Conservation (phyloP, 2,797 vertebrate genomes). For the Xyrichtys novacula region DNA sequence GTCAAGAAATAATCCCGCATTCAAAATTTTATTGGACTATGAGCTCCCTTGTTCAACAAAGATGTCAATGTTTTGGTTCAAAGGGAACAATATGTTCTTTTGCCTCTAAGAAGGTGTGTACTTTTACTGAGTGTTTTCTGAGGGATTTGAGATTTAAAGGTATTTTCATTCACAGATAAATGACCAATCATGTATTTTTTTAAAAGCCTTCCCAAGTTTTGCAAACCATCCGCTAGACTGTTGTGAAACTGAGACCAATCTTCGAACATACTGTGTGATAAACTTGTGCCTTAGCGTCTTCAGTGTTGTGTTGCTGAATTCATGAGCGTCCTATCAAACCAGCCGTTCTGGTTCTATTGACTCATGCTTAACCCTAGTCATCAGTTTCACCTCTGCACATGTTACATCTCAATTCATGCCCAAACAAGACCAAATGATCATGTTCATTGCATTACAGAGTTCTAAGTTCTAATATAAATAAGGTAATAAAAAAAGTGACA, state of each 20-base stretch:
- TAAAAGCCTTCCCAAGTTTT: neutral
- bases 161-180: neutral
- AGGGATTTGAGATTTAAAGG: neutral
- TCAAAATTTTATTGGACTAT: neutral
- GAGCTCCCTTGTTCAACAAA: conserved; percentile 9
- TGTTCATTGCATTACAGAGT: neutral
- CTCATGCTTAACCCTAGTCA: neutral
- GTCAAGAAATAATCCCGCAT: neutral
- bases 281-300: conserved; percentile 61
- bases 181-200: conserved; percentile 19
- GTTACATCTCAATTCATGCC: conserved; percentile 4
- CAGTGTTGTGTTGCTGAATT: conserved; percentile 10
- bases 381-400: neutral
- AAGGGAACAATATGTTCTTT: conserved; percentile 35
- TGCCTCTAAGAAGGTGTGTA: neutral
- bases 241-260: conserved; percentile 15
- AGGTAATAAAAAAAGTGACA: neutral
- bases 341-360: conserved; percentile 45
- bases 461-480: no score
- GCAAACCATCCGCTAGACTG: conserved; percentile 17
- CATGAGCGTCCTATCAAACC: conserved; percentile 9
- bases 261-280: conserved; percentile 12
- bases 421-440: conserved; percentile 1
- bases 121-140: neutral
- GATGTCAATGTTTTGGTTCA: conserved; percentile 5